Conservation (phyloP, 2,113 vertebrate genomes). For the Ochotona princeps region DNA sequence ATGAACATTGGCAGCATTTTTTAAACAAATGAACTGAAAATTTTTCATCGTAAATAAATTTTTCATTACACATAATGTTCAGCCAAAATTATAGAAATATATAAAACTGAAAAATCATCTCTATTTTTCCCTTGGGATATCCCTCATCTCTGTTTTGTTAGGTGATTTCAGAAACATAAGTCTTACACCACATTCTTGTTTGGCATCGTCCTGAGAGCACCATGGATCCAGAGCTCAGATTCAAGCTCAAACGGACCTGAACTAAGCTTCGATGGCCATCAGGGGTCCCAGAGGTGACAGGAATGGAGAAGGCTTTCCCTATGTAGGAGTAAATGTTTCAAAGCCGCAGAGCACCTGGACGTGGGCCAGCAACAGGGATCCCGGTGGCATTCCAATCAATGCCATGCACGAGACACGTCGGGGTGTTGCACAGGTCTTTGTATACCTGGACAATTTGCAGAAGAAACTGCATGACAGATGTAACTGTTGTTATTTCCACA, state of each 20-base stretch:
- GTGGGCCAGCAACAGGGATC: not conserved
- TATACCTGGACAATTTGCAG: not conserved
- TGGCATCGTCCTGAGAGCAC: not conserved
- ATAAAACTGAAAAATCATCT: not conserved
- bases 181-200: not conserved
- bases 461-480: not conserved
- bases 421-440: not conserved
- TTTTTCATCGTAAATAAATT: constrained; percentile 35
- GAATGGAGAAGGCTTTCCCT: not conserved
- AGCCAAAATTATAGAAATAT: constrained; percentile 19
- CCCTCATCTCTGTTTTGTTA: not conserved
- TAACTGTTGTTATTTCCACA: not conserved
- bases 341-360: not conserved
- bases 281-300: not conserved
- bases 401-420: not conserved
- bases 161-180: not conserved
- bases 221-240: not conserved
- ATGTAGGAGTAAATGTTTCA: not conserved
- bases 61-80: not conserved
- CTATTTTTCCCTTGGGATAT: not conserved
- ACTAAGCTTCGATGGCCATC: not conserved
- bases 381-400: not conserved
- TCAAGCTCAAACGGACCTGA: not conserved
- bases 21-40: not conserved
- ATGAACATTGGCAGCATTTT: not conserved